Evolutionary conservation across 1,140 invertebrate genomes (phyloP).

Genomic region (Eumeta japonica): DNA sequence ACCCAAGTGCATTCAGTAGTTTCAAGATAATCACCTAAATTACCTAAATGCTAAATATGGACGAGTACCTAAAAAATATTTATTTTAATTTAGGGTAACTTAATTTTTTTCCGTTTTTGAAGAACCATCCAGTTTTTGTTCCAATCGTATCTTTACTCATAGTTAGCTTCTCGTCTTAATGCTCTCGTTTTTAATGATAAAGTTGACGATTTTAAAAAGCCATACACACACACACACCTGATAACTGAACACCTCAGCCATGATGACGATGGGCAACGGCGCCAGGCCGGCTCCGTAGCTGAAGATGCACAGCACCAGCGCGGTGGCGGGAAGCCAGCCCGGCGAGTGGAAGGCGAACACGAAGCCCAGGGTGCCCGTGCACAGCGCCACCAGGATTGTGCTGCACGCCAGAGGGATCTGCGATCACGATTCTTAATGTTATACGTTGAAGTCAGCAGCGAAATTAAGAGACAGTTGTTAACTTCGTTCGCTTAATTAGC

Average conservation of each 20-base stretch:
- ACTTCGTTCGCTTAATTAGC: no score
- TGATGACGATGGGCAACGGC: conserved; percentile 23
- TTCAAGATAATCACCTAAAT: no score
- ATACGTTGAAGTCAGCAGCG: neutral
- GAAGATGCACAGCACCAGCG: conserved; percentile 19
- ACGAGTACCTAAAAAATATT: no score
- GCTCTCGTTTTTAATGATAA: no score
- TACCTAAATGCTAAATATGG: no score
- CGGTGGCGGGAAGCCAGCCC: conserved; percentile 17
- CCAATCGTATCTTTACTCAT: no score
- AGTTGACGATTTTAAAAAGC: conserved; percentile 3
- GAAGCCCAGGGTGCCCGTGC: conserved; percentile 20
- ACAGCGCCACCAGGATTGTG: conserved; percentile 18
- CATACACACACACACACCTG: conserved; percentile 12
- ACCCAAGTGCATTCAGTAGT: no score
- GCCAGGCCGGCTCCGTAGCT: conserved; percentile 23
- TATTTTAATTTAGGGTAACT: no score
- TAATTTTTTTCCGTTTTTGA: no score
- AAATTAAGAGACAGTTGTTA: neutral
- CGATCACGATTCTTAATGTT: no score
- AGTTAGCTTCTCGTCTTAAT: no score
- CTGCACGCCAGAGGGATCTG: conserved; percentile 22
- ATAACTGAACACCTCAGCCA: conserved; percentile 27
- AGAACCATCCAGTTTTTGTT: no score
- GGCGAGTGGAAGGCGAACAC: conserved; percentile 14